phyloP scores from a whole-genome alignment of 2,113 vertebrate genomes.

The Salvelinus namaycush region DNA sequence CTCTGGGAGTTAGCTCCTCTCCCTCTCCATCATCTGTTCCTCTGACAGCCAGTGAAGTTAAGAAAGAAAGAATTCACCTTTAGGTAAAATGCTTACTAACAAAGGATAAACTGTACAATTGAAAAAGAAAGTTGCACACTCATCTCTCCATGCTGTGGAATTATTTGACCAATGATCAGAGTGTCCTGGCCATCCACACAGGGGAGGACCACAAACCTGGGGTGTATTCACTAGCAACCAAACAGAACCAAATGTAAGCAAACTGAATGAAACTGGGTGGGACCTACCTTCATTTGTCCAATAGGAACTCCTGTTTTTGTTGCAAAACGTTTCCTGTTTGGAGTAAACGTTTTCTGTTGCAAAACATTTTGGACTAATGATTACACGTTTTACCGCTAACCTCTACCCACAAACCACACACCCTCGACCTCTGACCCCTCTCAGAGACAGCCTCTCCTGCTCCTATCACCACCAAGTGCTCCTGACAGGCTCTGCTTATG shows the following conservation, averaged over 20 bases:
- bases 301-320: not conserved
- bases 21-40: not conserved
- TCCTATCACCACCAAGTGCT: not conserved
- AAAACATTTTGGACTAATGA: too few relatives aligned
- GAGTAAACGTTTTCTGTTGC: too few relatives aligned
- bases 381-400: not conserved
- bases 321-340: too few relatives aligned
- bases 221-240: not conserved
- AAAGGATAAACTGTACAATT: too few relatives aligned
- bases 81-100: too few relatives aligned
- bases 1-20: not conserved
- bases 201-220: not conserved
- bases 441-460: too few relatives aligned
- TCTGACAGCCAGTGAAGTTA: not conserved
- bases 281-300: not conserved
- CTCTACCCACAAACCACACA: not conserved
- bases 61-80: too few relatives aligned
- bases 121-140: too few relatives aligned
- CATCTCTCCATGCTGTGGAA: too few relatives aligned
- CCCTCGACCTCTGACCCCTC: not conserved
- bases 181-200: not conserved
- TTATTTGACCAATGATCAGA: not conserved
- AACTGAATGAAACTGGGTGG: not conserved
- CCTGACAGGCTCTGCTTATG: conserved; percentile 7
- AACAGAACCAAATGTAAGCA: too few relatives aligned